Evolutionary conservation across 1,140 invertebrate genomes (phyloP).

Genomic region (Drosophila eugracilis): DNA sequence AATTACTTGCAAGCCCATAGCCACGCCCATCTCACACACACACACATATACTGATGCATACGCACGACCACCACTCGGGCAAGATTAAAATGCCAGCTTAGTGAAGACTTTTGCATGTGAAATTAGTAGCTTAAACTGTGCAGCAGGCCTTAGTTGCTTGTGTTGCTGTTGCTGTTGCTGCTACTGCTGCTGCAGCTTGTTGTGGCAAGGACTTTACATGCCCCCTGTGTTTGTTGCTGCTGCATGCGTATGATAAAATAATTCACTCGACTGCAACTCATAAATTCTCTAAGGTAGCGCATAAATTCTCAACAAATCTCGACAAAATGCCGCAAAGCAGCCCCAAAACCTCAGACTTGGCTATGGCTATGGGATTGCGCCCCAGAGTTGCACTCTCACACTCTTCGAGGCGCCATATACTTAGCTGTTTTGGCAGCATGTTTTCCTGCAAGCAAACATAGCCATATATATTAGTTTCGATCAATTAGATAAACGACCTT

Average conservation of each 20-base stretch:
- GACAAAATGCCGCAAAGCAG: conserved; percentile 80
- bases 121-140: conserved; percentile 79
- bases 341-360: conserved; percentile 66
- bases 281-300: conserved; percentile 83
- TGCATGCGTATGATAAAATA: conserved; percentile 84
- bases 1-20: conserved; percentile 71
- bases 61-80: conserved; percentile 58
- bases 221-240: conserved; percentile 56
- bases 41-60: background rate
- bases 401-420: conserved; percentile 39
- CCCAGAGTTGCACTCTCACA: conserved; percentile 6
- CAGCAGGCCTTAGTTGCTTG: conserved; percentile 11
- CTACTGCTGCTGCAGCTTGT: conserved; percentile 60
- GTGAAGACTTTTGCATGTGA: conserved; percentile 81
- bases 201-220: conserved; percentile 67
- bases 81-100: conserved; percentile 82
- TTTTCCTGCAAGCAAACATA: conserved; percentile 33
- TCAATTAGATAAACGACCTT: conserved; percentile 43
- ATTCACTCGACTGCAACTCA: conserved; percentile 83
- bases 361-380: conserved; percentile 10
- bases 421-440: conserved; percentile 33
- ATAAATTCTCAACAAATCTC: conserved; percentile 83
- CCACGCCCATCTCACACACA: conserved; percentile 38
- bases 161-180: no score
- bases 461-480: conserved; percentile 61